Base-by-base conservation (phyloP, 2,113 vertebrate genomes). In the Dasyornis broadbenti region DNA sequence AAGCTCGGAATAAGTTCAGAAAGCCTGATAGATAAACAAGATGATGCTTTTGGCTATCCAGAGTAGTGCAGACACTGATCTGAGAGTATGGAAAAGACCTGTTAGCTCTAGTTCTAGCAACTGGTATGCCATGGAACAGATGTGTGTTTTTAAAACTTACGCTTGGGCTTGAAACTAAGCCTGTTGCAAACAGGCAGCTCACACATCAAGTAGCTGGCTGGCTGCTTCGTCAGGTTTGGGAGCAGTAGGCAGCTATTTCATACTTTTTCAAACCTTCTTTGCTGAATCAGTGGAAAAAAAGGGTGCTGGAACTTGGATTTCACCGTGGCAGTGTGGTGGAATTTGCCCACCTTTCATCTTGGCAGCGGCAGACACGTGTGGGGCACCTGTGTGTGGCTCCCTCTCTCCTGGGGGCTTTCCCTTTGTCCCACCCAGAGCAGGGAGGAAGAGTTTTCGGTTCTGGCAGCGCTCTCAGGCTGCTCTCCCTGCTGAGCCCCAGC, bases 291-390 rank as follows among this genome's bases (percentile, higher is more conserved):
- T 33, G 42, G n/a, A 3, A 23, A 68, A n/a, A 52, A 80, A n/a
- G 0, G 21, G 3, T 30, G 10, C 37, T 76, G 49, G 10, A 60
- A 23, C 37, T 37, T 93, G 75, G 49, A 69, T 86, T 89, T 95
- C 72, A 64, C 21, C 0, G 0, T 54, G 23, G 61, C 44, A 18
- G 28, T 17, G 33, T 0, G 0, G 13, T 59, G n/a, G 57, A 60
- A 71, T 35, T 94, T 11, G 1, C 42, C 22, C 22, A 30, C 30
- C 37, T 8, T 69, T 82, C 40, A 13, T 30, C 33, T 50, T 4
- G 6, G 54, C 11, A 2, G 69, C 52, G 65, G 53, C 65, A 63
- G 69, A 56, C 82, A 24, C 6, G 6, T 0, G 0, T 19, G 37
- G 27, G 42, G 40, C 65, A 88, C 82, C 82, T 86, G 75, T 26